Percentiles rank a stretch among this genome's conserved stretches.
phyloP scores from a whole-genome alignment of 2,888 invertebrate genomes.

The Cremastobaeus sp. region DNA sequence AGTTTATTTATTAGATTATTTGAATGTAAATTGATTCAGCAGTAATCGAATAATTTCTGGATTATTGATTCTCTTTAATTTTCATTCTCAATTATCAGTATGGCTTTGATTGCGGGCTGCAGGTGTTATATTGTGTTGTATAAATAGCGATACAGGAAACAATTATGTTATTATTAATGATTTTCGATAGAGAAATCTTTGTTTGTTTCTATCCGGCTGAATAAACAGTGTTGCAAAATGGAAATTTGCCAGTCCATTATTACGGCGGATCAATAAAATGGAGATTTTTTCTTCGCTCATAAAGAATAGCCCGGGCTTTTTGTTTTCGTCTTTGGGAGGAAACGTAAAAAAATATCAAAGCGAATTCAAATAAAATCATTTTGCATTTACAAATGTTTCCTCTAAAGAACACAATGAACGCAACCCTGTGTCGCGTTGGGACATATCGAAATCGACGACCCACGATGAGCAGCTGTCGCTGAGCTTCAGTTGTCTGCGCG shows the following conservation, averaged over 20 bases:
- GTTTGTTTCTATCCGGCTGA: too few species aligned
- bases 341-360: constrained; percentile 38
- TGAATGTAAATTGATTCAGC: too few species aligned
- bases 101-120: too few species aligned
- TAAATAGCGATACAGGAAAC: too few species aligned
- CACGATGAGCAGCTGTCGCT: constrained; percentile 49
- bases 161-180: too few species aligned
- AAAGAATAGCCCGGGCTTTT: constrained; percentile 2
- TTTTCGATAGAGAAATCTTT: too few species aligned
- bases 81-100: too few species aligned
- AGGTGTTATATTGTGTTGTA: too few species aligned
- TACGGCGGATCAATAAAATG: background rate
- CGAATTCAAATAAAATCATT: constrained; percentile 39
- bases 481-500: constrained; percentile 41
- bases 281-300: background rate
- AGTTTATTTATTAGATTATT: too few species aligned
- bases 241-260: background rate
- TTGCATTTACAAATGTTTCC: constrained; percentile 33
- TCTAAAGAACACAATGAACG: constrained; percentile 34
- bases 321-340: background rate
- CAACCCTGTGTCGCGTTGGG: constrained; percentile 43
- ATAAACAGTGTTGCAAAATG: too few species aligned
- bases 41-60: too few species aligned
- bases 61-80: too few species aligned
- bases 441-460: constrained; percentile 43